Percentiles rank a stretch among this genome's conserved stretches.
phyloP scores from a whole-genome alignment of 1,140 invertebrate genomes.

The Meteorus sp. region DNA sequence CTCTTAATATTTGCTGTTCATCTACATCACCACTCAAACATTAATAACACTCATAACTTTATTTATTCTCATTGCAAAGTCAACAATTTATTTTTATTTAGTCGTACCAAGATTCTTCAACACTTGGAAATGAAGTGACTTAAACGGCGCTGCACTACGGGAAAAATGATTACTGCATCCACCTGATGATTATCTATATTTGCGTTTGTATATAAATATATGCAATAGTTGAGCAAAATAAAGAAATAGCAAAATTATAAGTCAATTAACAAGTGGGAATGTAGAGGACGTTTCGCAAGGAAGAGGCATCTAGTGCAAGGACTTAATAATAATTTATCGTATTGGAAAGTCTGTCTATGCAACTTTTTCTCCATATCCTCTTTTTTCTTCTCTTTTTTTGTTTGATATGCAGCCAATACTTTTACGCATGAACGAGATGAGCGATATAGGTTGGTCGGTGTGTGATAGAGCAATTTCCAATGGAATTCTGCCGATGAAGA shows the following conservation, averaged over 20 bases:
- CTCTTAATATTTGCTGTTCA: too few relatives aligned
- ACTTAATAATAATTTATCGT: constrained; percentile 38
- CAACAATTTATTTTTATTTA: too few relatives aligned
- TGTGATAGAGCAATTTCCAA: not conserved
- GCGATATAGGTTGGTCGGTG: too few relatives aligned
- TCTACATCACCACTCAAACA: too few relatives aligned
- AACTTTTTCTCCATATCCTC: constrained; percentile 12
- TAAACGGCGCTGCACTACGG: not conserved
- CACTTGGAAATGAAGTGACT: too few relatives aligned
- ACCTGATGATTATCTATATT: constrained; percentile 15
- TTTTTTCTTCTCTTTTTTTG: constrained; percentile 13
- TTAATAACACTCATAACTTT: too few relatives aligned
- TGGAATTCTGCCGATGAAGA: too few relatives aligned
- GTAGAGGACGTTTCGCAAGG: constrained; percentile 33
- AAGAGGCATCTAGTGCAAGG: constrained; percentile 38
- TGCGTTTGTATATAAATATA: too few relatives aligned
- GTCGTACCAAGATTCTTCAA: too few relatives aligned
- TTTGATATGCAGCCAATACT: constrained; percentile 4
- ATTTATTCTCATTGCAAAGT: too few relatives aligned
- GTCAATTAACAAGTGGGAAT: too few relatives aligned
- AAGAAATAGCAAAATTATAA: too few relatives aligned
- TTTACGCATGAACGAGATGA: constrained; percentile 2
- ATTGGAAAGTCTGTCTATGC: constrained; percentile 18
- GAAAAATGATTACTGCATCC: constrained; percentile 18
- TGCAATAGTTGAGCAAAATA: not conserved